Base-by-base conservation (phyloP, 1,140 invertebrate genomes). In the Oryctes rhinoceros region DNA sequence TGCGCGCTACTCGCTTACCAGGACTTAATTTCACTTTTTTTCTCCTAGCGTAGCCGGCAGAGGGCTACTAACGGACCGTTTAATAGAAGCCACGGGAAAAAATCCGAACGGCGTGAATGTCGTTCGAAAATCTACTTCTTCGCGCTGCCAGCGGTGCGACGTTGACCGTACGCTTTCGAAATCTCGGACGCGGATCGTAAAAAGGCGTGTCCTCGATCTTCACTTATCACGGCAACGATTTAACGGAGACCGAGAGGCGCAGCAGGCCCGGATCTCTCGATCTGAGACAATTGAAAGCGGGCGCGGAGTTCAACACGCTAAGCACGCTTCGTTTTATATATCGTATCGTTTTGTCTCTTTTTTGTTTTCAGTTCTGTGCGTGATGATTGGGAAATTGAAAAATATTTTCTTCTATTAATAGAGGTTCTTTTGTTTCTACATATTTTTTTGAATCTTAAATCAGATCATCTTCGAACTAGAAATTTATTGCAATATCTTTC, bases 21-120 rank as follows among this genome's bases (percentile, higher is more conserved):
- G 49, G 13, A 53, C 49, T 53, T 53, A 53, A 53, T 53, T 53
- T 53, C 49, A 53, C 49, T 53, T 53, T 53, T 53, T 53, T 53
- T 53, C 49, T 13, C 7, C 49, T 15, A 48, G 13, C 6, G 13
- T 53, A 44, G 39, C 39, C 49, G 49, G 49, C 49, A 53, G 49
- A 53, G 13, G 49, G 49, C 49, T 18, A 53, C 49, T 53, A 53
- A 53, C 49, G 49, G 49, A 53, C 49, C 49, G 49, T 53, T 53
- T 53, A 53, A 53, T 53, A 53, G 49, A 53, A 53, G 49, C 4
- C 49, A 53, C 49, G 49, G 49, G 4, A 15, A n/a, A 53, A 53
- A 53, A 53, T 15, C 11, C 49, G 49, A 53, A n/a, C 49, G 13
- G n/a, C 49, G n/a, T 53, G 49, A 13, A 18, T 53, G n/a, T 13